Base-by-base conservation (phyloP, 2,888 invertebrate genomes). In the Caenorhabditis doughertyi region DNA sequence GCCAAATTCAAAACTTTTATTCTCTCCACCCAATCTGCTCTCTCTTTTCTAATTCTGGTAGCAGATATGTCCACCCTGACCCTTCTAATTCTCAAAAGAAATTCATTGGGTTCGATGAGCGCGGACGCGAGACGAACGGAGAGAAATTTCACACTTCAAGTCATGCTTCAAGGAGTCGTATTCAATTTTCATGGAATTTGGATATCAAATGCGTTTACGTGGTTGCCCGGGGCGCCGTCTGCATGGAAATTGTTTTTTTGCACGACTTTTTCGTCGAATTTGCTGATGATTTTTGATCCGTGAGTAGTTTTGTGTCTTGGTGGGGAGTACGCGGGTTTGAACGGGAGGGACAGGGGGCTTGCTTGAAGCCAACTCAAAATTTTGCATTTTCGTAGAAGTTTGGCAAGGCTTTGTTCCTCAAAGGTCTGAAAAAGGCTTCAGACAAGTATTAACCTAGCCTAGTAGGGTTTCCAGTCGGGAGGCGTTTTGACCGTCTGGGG, bases 221-320 rank as follows among this genome's bases (percentile, higher is more conserved):
- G 42, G 47, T 18, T 64, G 32, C 64, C 64, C 0, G 64, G 64
- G 29, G 64, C 8, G 8, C 21, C 47, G 16, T 44, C 18, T 11
- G 47, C 44, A 3, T 64, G 64, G 64, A 64, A 64, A 27, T 27
- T 64, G 29, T 64, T 64, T 25, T 64, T 64, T 18, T 49, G 47
- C 8, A 39, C 49, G 3, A 64, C 64, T 1, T 64, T 64, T 21
- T 64, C 64, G 27, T 64, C 64, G 18, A 64, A 64, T 23, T 32
- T 64, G 11, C 32, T 64, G 18, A 64, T 47, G 64, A 64, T 64
- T 44, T 64, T 64, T 47, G 64, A 64, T 64, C 64, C 64, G 64
- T 64, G 13, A 64, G 64, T 64, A n/a, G 39, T 32, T 32, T 32
- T 32, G 4, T 4, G 39, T 4, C 1, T 29, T 9, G 8, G 13